Evolutionary conservation across 64 coral and sea anemone species (phyloP).

Genomic region (Montipora capricornis): DNA sequence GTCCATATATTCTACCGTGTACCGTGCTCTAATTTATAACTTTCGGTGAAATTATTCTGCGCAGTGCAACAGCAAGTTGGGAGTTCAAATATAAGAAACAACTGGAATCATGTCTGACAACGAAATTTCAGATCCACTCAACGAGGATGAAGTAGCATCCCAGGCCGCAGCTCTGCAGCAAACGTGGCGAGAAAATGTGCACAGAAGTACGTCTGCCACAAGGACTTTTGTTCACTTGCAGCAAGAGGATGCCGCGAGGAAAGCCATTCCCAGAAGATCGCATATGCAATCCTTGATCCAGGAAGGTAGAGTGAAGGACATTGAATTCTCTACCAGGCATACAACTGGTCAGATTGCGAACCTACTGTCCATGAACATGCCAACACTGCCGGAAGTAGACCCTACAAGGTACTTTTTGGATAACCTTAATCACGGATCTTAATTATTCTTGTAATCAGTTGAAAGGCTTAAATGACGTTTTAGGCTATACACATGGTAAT

Average conservation of each 20-base stretch:
- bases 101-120: neutral
- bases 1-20: neutral
- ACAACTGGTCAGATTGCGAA: neutral
- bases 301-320: neutral
- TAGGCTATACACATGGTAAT: neutral
- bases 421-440: neutral
- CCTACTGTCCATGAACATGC: neutral
- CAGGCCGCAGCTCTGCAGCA: neutral
- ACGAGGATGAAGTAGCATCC: neutral
- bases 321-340: neutral
- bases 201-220: neutral
- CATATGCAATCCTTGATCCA: neutral
- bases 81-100: too few species aligned
- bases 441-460: neutral
- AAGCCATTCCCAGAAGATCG: neutral
- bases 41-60: neutral
- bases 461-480: neutral
- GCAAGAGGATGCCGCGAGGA: neutral
- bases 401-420: neutral
- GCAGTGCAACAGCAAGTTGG: too few species aligned
- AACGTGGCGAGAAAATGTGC: neutral
- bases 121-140: neutral
- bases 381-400: neutral
- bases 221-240: conserved; percentile 4
- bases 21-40: neutral